Conservation (phyloP, 2,888 invertebrate genomes). For the Neoscelio sp. region DNA sequence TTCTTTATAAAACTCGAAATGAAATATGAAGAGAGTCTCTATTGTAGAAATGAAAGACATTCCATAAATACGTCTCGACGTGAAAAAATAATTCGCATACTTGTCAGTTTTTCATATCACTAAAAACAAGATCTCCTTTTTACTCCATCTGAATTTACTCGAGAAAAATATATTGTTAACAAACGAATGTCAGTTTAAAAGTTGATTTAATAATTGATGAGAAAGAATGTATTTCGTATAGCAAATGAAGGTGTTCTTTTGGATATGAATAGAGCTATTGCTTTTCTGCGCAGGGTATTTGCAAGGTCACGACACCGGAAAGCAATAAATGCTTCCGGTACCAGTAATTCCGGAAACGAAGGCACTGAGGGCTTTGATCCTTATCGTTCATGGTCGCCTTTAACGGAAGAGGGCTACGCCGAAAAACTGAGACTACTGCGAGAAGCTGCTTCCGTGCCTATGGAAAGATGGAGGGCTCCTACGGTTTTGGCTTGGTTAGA, state of each 20-base stretch:
- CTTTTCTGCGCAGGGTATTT: constrained; percentile 86
- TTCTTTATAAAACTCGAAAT: constrained; percentile 33
- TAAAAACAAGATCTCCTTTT: constrained; percentile 8
- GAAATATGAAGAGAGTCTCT: constrained; percentile 32
- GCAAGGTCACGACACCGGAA: constrained; percentile 93
- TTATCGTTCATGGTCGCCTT: constrained; percentile 86
- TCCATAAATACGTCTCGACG: constrained; percentile 26
- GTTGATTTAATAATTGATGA: no score
- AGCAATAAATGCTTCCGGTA: constrained; percentile 85
- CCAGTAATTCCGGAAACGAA: constrained; percentile 86
- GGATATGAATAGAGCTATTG: no score
- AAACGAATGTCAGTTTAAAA: no score
- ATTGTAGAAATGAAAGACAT: constrained; percentile 39
- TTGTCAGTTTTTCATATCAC: constrained; percentile 30
- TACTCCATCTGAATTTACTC: constrained; percentile 5
- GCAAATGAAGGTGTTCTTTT: no score
- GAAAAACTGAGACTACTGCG: constrained; percentile 91
- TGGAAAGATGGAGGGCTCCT: constrained; percentile 96
- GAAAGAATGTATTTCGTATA: no score
- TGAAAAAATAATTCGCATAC: constrained; percentile 39
- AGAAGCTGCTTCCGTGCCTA: constrained; percentile 92
- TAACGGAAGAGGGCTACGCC: constrained; percentile 89
- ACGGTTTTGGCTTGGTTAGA: constrained; percentile 98
- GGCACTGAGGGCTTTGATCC: constrained; percentile 83
- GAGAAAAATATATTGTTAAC: constrained; percentile 27